Evolutionary conservation across 1,140 invertebrate genomes (phyloP), one percentile per base, ranked within the genome.

Genomic region (Akabosia matsudoensis): DNA sequence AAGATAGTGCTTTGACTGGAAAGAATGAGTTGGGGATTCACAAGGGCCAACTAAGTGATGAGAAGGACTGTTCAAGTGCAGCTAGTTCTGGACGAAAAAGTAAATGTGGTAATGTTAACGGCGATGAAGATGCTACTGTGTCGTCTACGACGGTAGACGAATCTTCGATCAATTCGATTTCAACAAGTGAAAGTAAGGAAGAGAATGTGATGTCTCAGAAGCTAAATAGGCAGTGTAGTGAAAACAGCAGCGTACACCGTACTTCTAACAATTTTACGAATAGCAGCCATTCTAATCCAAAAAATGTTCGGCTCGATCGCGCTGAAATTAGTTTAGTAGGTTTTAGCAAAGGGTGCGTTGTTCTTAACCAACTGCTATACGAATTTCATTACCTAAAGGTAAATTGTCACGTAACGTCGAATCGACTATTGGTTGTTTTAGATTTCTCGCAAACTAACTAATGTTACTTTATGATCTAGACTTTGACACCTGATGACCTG

Each of bases 311-410:
- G 52, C 82, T 89, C 31, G 85, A 88, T 74, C 82, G 85, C 70
- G 82, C 82, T 28, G 83, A 86, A 73, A 83, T 92, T 75, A 88
- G 86, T 67, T 83, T 94, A 74, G 88, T 95, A 78, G 94, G 92
- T 0, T 96, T 96, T 84, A 96, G 93, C 84, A 96, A 96, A 88
- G 94, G 94, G 52, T 95, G 93, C 85, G 92, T 94, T 56, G 93
- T 96, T 73, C 87, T 96, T 74, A 96, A 96, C 87, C 94, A 96
- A 86, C 87, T 96, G 79, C 87, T 96, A 34, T 91, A 93, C 83
- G 93, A 96, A 84, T 91, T 95, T 84, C 89, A 92, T 82, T 89
- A 91, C 84, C 85, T 89, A 26, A 89, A 90, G 72, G 74, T 80
- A 26, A 7, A 61, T 22, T 56, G 26, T 54, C 22, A n/a, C 22